A percentile compares a stretch with the other conserved stretches of the same genome.
Conservation (phyloP, 2,797 vertebrate genomes). For the Acanthis flammea region DNA sequence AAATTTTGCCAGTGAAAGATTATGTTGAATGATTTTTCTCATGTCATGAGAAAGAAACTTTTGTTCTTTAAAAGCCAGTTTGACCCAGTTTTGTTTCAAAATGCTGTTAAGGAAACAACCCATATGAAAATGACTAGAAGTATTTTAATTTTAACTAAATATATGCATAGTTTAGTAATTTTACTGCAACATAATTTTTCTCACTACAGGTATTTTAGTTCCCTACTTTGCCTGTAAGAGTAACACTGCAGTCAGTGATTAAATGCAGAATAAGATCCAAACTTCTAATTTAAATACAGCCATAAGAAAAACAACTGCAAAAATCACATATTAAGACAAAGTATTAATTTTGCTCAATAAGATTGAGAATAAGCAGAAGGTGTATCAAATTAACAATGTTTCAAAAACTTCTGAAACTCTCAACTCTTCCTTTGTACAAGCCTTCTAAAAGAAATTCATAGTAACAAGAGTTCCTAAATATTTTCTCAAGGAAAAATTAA, state of each 20-base stretch:
- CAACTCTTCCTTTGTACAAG: neutral
- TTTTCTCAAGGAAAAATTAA: neutral
- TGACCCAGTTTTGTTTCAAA: neutral
- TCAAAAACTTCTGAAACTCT: neutral
- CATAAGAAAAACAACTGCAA: neutral
- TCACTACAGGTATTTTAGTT: neutral
- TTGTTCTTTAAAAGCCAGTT: neutral
- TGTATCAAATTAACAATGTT: neutral
- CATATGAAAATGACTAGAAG: neutral
- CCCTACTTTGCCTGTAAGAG: neutral
- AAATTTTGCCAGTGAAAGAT: neutral
- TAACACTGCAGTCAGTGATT: neutral
- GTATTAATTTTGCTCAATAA: neutral
- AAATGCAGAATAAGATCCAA: neutral
- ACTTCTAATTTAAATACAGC: neutral
- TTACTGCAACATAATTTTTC: neutral
- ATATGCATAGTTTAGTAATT: neutral
- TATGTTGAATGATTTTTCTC: neutral
- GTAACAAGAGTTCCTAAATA: neutral
- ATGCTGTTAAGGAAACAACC: neutral
- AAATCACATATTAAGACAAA: neutral
- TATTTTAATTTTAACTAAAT: neutral
- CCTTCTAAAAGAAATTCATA: neutral
- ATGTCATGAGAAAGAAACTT: neutral
- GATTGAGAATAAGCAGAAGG: neutral